Evolutionary conservation across 1,140 invertebrate genomes (phyloP), one percentile per base, ranked within the genome.

Genomic region (Rhizoglyphus robini): DNA sequence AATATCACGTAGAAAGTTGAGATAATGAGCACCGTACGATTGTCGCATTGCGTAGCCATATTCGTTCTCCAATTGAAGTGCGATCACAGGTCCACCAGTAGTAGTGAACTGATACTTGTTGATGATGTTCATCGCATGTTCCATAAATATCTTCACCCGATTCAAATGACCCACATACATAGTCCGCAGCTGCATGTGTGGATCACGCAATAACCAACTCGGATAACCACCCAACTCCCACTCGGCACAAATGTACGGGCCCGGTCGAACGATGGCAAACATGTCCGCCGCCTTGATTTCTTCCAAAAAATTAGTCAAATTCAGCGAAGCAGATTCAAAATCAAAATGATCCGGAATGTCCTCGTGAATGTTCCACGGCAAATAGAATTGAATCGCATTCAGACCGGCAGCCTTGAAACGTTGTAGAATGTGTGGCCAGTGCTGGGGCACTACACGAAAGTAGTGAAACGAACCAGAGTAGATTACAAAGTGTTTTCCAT

Each of bases 231-330:
- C 76, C 74, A 77, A 76, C 58, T 81, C 80, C 73, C 76, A 75
- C 69, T 81, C 79, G 46, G 75, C 79, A 74, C 77, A 78, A 34
- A 79, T 78, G 65, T 79, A 81, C 4, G 80, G 79, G 11, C 79
- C 79, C 49, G 75, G 68, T 63, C 79, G 67, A 0, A 81, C 66
- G 4, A 81, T 72, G 4, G 80, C 79, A 25, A 73, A 68, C 30
- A 81, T 66, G 18, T 73, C 75, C 54, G 72, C 69, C 58, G 78
- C 72, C 65, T 79, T 73, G 4, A 79, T 78, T 23, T 72, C 64
- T 57, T 73, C 63, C 4, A 81, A 67, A 69, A 79, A 81, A 29
- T 66, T 41, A 4, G 70, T 69, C 34, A 80, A 64, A 69, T 80
- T 73, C 30, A 31, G n/a, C 41, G 15, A 4, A 20, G 46, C 4